Base-by-base conservation (phyloP, 2,797 vertebrate species). In the Loris lydekkerianus region DNA sequence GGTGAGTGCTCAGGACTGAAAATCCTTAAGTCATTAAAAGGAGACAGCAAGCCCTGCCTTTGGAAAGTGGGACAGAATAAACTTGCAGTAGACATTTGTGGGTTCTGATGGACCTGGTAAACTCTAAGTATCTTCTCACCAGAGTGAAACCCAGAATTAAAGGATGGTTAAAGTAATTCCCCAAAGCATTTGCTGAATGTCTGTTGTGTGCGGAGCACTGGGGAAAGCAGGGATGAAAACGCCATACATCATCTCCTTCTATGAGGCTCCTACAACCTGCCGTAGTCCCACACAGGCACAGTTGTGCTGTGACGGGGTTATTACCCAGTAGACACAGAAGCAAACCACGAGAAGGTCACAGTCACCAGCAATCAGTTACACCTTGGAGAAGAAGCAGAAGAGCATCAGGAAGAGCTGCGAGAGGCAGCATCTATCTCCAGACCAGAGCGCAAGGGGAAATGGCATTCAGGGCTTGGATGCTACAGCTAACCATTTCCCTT, bases 91-190 rank as follows among this genome's bases (percentile, higher is more conserved):
- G 46, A 60, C 23, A 46, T 13, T 7, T 25, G 31, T 83, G 20
- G 58, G 20, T 81, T 90, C 31, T 70, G 25, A 91, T 7, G 37
- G 58, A 77, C 14, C 9, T 34, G 60, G 21, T 29, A 77, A 73
- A 40, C 15, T 53, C 72, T 6, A 31, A 2, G 18, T 65, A 40
- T 43, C 86, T 46, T 10, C 18, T 63, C 49, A 29, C 23, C 37
- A 72, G 81, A 76, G 65, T 40, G 40, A 83, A 86, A 76, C n/a
- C 75, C 0, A 43, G n/a, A 89, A 78, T 34, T 72, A 86, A 95
- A 87, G 20, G 49, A 61, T 49, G 76, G 84, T 23, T 31, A 63
- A 60, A 70, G 29, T 65, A 61, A 89, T 65, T 60, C 86, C 37
- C 63, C 25, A 70, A 53, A 83, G 9, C 40, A 43, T 69, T 27